Evolutionary conservation across 2,113 vertebrate genomes (phyloP).

Genomic region (Tetrao urogallus): DNA sequence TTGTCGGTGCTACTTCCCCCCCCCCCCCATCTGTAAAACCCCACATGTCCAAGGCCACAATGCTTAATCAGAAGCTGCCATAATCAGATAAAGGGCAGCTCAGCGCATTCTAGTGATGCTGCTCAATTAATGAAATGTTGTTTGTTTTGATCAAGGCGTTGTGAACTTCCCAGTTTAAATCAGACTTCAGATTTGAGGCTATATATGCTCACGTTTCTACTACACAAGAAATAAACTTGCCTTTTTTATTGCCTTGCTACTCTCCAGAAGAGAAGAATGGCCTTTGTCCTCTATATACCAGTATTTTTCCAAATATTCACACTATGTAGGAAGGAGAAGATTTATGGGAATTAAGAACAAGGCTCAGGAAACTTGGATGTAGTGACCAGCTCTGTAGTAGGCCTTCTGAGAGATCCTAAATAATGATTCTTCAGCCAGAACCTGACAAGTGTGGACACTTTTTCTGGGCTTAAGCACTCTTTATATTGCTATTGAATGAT

Average conservation of each 20-base stretch:
- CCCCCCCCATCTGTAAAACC: background rate
- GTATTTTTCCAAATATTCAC: background rate
- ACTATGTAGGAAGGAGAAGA: background rate
- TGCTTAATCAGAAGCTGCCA: background rate
- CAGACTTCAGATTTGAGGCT: background rate
- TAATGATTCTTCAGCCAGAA: background rate
- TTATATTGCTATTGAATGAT: background rate
- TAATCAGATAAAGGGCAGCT: background rate
- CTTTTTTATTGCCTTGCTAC: background rate
- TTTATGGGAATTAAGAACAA: background rate
- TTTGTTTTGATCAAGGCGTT: background rate
- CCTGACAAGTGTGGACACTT: accelerated
- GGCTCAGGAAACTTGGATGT: background rate
- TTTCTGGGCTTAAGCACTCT: background rate
- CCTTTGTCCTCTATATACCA: background rate
- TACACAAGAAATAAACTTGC: background rate
- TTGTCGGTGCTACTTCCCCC: background rate
- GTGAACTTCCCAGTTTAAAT: background rate
- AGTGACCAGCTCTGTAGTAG: background rate
- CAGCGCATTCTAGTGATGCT: background rate
- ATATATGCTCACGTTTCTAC: background rate
- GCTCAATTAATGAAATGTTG: background rate
- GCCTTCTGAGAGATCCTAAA: background rate
- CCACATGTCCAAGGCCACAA: background rate
- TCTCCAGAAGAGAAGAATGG: background rate